phyloP scores from a whole-genome alignment of 23 tunicate species.

The Ascidia mentula region DNA sequence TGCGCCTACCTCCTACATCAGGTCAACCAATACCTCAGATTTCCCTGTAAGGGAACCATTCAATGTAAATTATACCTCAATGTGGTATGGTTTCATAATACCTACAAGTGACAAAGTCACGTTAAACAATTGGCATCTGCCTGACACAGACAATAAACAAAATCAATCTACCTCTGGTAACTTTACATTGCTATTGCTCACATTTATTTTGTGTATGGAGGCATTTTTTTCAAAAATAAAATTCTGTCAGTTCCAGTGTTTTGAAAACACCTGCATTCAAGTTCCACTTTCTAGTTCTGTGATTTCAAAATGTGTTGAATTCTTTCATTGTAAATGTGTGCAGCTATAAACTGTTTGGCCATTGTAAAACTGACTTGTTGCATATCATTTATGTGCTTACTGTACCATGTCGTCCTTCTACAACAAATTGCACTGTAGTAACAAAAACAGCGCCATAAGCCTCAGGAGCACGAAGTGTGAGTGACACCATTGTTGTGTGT shows the following conservation, averaged over 20 bases:
- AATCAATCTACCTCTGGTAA: not conserved
- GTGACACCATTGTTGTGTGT: constrained; percentile 1
- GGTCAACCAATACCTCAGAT: constrained; percentile 1
- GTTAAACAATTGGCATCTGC: not conserved
- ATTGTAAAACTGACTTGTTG: no score
- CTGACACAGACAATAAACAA: not conserved
- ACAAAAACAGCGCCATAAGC: not conserved
- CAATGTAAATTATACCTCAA: not conserved
- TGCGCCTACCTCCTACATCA: constrained; percentile 5
- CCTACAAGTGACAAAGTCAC: constrained; percentile 2
- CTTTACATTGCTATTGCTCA: not conserved
- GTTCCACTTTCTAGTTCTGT: not conserved
- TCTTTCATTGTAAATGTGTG: not conserved
- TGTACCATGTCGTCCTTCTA: not conserved
- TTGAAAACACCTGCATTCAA: not conserved
- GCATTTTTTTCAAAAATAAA: not conserved
- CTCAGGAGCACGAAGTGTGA: constrained; percentile 8
- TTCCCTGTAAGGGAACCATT: not conserved
- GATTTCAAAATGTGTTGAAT: no score
- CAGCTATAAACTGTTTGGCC: no score
- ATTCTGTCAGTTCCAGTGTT: not conserved
- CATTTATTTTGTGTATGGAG: no score
- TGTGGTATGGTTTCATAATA: not conserved
- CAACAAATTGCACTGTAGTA: not conserved
- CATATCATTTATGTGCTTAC: no score